Percentiles rank a stretch among this genome's conserved stretches.
These are phyloP conservation scores for Nycteola revayana DNA, from an alignment of 2,888 invertebrate genomes.

Conservation along the genomic window DNA sequence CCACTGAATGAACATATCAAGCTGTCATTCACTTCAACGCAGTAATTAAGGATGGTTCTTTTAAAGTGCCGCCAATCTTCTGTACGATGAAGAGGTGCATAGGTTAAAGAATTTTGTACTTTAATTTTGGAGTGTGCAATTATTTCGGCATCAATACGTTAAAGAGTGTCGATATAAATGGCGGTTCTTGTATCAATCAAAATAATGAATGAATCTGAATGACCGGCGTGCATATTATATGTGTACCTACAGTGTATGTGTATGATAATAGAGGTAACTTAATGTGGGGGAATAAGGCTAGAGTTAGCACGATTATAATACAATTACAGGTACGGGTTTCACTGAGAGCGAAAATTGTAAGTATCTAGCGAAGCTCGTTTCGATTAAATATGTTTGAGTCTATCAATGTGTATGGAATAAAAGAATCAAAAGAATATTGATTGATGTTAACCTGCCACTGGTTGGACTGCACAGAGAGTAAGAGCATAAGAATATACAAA, in stretches of 20 bases:
- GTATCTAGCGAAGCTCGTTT: too few species aligned
- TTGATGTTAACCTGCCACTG: too few species aligned
- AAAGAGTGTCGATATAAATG: constrained; percentile 38
- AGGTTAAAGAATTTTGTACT: constrained; percentile 45
- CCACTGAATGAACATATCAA: constrained; percentile 12
- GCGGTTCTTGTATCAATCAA: constrained; percentile 26
- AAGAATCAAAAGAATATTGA: too few species aligned
- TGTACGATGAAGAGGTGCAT: constrained; percentile 48
- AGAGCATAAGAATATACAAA: too few species aligned
- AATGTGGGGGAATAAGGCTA: constrained; percentile 5
- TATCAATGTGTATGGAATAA: too few species aligned
- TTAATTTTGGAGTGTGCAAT: constrained; percentile 46
- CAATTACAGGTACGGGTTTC: constrained; percentile 7
- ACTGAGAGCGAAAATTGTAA: constrained; percentile 2
- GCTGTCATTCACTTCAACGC: constrained; percentile 30
- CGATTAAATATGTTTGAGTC: too few species aligned
- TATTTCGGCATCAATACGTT: constrained; percentile 60
- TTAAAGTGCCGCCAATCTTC: constrained; percentile 39
- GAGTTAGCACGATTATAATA: constrained; percentile 14
- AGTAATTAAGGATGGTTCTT: constrained; percentile 30
- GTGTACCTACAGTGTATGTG: too few species aligned
- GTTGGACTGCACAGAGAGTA: too few species aligned
- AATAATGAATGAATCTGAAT: constrained; percentile 20
- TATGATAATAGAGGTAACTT: constrained; percentile 22
- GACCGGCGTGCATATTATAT: constrained; percentile 7